These are phyloP conservation scores for Antidorcas marsupialis DNA, from an alignment of 2,113 vertebrate genomes.

Conservation along the genomic window DNA sequence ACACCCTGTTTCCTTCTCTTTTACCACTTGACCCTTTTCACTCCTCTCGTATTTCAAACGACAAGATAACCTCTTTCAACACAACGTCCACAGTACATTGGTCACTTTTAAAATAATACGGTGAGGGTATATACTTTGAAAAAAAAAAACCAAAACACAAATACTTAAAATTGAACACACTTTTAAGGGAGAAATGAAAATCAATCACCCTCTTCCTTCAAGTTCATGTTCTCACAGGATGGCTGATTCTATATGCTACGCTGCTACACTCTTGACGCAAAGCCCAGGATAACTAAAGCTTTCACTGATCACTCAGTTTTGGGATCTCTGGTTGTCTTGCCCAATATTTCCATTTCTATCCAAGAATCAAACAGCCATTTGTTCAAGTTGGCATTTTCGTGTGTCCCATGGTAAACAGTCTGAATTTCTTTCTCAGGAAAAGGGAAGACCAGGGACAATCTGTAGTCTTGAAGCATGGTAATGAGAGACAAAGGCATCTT, in stretches of 20 bases:
- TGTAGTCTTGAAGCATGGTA: neutral
- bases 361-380: constrained; percentile 11
- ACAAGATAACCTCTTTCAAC: neutral
- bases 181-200: neutral
- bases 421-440: neutral
- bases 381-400: neutral
- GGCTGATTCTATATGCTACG: neutral
- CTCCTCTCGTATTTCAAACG: neutral
- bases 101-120: neutral
- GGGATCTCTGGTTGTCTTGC: neutral
- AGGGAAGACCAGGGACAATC: neutral
- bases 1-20: constrained; percentile 64
- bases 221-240: neutral
- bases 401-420: neutral
- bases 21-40: constrained; percentile 16
- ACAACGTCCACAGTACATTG: neutral
- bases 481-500: neutral
- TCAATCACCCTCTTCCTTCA: neutral
- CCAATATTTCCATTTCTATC: neutral
- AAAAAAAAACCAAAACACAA: neutral
- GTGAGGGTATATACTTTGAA: neutral
- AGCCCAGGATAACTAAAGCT: neutral
- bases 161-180: neutral
- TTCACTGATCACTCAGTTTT: neutral
- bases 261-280: neutral